Evolutionary conservation across 2,113 vertebrate species (phyloP).

Genomic region (Malurus alboscapulatus): DNA sequence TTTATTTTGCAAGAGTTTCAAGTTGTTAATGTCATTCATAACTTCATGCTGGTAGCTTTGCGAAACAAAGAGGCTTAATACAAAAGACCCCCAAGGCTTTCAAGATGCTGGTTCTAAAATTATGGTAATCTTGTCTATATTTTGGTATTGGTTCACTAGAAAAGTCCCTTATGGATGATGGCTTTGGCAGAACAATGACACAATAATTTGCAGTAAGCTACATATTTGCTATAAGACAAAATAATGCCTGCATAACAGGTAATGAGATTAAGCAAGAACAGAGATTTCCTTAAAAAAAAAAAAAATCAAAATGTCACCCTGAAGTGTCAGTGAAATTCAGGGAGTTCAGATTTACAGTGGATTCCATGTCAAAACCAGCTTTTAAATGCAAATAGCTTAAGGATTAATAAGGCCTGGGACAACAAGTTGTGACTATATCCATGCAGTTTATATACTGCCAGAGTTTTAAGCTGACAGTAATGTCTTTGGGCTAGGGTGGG

Average conservation of each 20-base stretch:
- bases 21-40: constrained; percentile 36
- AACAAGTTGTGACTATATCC: constrained; percentile 66
- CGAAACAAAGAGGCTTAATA: constrained; percentile 56
- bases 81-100: constrained; percentile 45
- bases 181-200: constrained; percentile 61
- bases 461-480: constrained; percentile 62
- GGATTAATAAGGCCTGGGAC: constrained; percentile 66
- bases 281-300: constrained; percentile 51
- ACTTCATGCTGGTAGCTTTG: constrained; percentile 14
- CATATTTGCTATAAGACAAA: constrained; percentile 17
- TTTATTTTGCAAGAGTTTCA: background rate
- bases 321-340: constrained; percentile 57
- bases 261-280: constrained; percentile 63
- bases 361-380: constrained; percentile 58
- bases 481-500: constrained; percentile 45
- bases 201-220: constrained; percentile 59
- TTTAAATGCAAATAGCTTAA: constrained; percentile 62
- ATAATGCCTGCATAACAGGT: constrained; percentile 44
- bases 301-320: constrained; percentile 52
- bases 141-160: constrained; percentile 43
- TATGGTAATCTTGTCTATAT: constrained; percentile 60
- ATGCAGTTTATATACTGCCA: constrained; percentile 53
- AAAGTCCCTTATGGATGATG: constrained; percentile 57
- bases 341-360: constrained; percentile 43
- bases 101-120: constrained; percentile 52